Evolutionary conservation across 2,113 vertebrate species (phyloP).

Genomic region (Sus scrofa): T2T-Sscrofa CM000829.6:50456501-50457000

Average conservation of each 20-base stretch:
- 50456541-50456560: neutral
- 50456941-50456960: too few species aligned
- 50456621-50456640: neutral
- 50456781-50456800: neutral
- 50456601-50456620: constrained; percentile 3
- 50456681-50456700: constrained; percentile 3
- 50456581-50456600: neutral
- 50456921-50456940: too few species aligned
- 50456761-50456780: neutral
- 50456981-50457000: too few species aligned
- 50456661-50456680: constrained; percentile 49
- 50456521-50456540: neutral
- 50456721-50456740: neutral
- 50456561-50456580: neutral
- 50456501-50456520: neutral
- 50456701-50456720: neutral
- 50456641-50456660: neutral
- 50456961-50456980: too few species aligned
- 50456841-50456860: neutral
- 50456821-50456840: neutral
- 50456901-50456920: neutral
- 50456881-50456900: neutral
- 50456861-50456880: neutral
- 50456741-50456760: neutral
- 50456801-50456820: neutral